Evolutionary conservation across 2,113 vertebrate species (phyloP).

Genomic region (Amblyopsis rosae): DNA sequence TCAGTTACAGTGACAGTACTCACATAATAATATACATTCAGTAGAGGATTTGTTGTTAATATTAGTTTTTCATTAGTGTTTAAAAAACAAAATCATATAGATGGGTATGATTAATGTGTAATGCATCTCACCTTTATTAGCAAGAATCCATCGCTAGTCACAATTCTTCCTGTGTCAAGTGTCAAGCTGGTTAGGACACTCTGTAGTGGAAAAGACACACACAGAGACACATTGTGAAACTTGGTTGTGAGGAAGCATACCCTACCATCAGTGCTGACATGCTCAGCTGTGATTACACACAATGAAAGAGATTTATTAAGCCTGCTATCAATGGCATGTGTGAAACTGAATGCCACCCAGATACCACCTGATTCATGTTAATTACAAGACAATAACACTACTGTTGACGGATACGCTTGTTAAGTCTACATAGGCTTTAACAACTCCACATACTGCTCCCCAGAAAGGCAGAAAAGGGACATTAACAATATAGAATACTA

Average conservation of each 20-base stretch:
- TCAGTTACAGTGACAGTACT: too few relatives aligned
- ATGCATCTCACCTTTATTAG: constrained; percentile 70
- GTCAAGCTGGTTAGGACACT: constrained; percentile 71
- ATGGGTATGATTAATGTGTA: not conserved
- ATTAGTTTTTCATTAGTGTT: too few relatives aligned
- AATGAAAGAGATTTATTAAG: constrained; percentile 42
- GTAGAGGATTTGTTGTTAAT: too few relatives aligned
- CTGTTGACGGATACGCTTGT: constrained; percentile 41
- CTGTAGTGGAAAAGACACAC: constrained; percentile 53
- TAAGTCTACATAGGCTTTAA: constrained; percentile 30
- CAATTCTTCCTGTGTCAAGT: constrained; percentile 58
- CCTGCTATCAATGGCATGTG: constrained; percentile 44
- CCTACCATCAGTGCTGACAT: constrained; percentile 25
- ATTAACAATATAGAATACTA: too few relatives aligned
- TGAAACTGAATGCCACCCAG: constrained; percentile 48
- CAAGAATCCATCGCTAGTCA: constrained; percentile 43
- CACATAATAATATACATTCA: too few relatives aligned
- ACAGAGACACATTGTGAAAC: constrained; percentile 8
- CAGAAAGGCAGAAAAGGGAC: constrained; percentile 2
- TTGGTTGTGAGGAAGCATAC: constrained; percentile 1
- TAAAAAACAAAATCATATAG: too few relatives aligned
- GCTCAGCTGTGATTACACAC: constrained; percentile 46
- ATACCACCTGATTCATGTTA: constrained; percentile 30
- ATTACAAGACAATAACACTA: constrained; percentile 28
- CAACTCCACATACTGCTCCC: constrained; percentile 15